Percentiles rank a stretch among this genome's conserved stretches.
These are phyloP conservation scores for Leptinotarsa peninsularis DNA, from an alignment of 2,888 invertebrate species.

Conservation along the genomic window DNA sequence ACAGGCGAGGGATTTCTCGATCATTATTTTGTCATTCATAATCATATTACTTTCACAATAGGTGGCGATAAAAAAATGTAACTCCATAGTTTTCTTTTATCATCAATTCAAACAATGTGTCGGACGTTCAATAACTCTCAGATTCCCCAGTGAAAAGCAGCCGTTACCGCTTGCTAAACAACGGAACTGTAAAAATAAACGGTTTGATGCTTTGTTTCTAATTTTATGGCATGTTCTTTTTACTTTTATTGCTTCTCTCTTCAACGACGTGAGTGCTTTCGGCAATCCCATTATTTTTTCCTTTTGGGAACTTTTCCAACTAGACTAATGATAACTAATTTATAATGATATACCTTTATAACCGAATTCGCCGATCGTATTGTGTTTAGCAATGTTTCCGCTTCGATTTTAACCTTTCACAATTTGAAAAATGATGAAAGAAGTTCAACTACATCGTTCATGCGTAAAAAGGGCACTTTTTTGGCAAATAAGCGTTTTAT, in stretches of 20 bases:
- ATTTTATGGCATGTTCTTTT: neutral
- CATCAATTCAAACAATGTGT: too few relatives aligned
- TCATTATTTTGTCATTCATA: too few relatives aligned
- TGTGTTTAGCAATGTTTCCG: neutral
- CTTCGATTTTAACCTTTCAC: too few relatives aligned
- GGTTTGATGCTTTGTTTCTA: neutral
- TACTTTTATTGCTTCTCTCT: neutral
- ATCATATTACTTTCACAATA: too few relatives aligned
- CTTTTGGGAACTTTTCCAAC: neutral
- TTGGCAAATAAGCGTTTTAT: too few relatives aligned
- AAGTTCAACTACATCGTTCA: neutral
- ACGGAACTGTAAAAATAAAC: conserved; percentile 7
- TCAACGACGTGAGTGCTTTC: neutral
- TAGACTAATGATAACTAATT: neutral
- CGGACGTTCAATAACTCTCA: neutral
- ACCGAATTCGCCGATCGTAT: neutral
- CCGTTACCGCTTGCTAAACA: neutral
- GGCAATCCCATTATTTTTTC: neutral
- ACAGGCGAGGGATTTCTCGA: too few relatives aligned
- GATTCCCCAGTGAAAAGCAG: neutral
- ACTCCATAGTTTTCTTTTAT: too few relatives aligned
- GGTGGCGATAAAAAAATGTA: too few relatives aligned
- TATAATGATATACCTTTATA: neutral
- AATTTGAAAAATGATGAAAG: too few relatives aligned
- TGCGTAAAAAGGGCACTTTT: neutral